Conservation (phyloP, 2,888 invertebrate genomes). For the Mesoligia furuncula region DNA sequence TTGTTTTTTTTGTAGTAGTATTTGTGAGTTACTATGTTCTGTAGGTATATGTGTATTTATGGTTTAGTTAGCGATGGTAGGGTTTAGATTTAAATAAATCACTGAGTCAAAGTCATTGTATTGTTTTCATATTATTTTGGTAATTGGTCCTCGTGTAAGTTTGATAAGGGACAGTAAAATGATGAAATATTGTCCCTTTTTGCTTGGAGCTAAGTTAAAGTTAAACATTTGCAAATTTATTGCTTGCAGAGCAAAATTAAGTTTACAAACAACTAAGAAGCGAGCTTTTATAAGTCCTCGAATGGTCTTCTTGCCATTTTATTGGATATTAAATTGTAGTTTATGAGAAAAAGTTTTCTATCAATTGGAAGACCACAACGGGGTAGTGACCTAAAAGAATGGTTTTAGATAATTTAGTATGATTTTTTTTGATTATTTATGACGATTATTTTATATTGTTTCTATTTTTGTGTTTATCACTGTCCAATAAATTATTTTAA, state of each 20-base stretch:
- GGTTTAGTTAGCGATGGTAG: neutral
- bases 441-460: no score
- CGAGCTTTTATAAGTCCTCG: slow-evolving; percentile 1
- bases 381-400: no score
- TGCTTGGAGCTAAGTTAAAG: no score
- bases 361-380: neutral
- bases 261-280: slow-evolving; percentile 15
- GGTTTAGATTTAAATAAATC: neutral
- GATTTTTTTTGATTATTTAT: no score
- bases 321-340: slow-evolving; percentile 22
- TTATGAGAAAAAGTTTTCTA: slow-evolving; percentile 11
- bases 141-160: neutral
- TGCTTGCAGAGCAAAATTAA: slow-evolving; percentile 21
- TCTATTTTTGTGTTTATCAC: no score
- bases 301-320: slow-evolving; percentile 13
- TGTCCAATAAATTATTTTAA: no score
- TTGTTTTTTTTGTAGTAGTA: neutral
- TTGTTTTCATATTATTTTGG: neutral
- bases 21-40: neutral
- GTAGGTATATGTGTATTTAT: neutral
- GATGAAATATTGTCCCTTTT: neutral
- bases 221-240: slow-evolving; percentile 14
- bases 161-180: neutral
- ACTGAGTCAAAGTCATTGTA: neutral
- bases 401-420: no score